Percentiles rank a stretch among this genome's conserved stretches.
phyloP scores from a whole-genome alignment of 2,113 vertebrate genomes.

The Sardina pilchardus region DNA sequence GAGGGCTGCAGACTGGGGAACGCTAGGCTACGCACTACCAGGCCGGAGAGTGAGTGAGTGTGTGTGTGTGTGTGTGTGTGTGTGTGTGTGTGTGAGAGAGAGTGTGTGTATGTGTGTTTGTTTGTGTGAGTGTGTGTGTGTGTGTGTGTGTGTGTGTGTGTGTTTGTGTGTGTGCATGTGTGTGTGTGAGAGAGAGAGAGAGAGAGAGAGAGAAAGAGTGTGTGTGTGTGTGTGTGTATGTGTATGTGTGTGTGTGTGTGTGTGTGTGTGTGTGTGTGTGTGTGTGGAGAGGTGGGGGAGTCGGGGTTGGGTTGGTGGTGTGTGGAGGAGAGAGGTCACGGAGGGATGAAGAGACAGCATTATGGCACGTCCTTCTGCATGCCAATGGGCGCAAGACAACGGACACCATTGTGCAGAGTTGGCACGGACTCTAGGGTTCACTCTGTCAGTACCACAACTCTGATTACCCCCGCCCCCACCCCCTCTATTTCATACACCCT shows the following conservation, averaged over 20 bases:
- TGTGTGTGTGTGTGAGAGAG: background rate
- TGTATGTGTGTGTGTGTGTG: no score
- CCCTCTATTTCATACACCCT: background rate
- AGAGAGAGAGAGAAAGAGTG: background rate
- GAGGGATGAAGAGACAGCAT: slow-evolving; percentile 45
- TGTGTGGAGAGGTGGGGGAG: background rate
- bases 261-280: no score
- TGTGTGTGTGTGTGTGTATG: background rate
- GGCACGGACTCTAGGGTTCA: slow-evolving; percentile 13
- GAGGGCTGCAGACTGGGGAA: slow-evolving; percentile 69
- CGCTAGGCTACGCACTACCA: slow-evolving; percentile 66
- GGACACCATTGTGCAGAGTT: slow-evolving; percentile 28
- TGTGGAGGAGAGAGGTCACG: slow-evolving; percentile 26
- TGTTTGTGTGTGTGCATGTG: no score
- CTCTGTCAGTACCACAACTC: slow-evolving; percentile 35
- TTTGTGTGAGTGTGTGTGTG: no score
- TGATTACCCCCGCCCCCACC: slow-evolving; percentile 17
- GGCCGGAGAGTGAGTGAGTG: background rate
- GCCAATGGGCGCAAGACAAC: slow-evolving; percentile 37
- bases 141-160: no score
- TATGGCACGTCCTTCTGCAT: slow-evolving; percentile 31
- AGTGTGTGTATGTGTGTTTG: no score
- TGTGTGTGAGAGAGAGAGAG: background rate
- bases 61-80: no score
- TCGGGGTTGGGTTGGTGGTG: background rate